Percentiles rank a stretch among this genome's conserved stretches.
These are phyloP conservation scores for Platyrinchus mystaceus DNA, from an alignment of 2,797 vertebrate species.

Conservation along the genomic window DNA sequence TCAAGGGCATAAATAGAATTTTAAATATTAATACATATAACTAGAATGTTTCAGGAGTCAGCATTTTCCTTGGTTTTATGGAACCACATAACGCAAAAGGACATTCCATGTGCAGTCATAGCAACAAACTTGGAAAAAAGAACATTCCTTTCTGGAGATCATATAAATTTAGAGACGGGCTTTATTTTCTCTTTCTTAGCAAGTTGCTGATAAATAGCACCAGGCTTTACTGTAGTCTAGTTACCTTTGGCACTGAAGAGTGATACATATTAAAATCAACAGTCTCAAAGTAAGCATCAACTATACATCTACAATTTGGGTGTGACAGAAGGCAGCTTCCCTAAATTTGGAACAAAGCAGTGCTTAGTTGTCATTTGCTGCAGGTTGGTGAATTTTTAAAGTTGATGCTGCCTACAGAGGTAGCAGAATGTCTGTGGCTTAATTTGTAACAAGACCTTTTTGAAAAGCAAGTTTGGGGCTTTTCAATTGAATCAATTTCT, in stretches of 20 bases:
- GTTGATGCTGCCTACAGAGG: background rate
- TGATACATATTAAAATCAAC: background rate
- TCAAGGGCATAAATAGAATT: background rate
- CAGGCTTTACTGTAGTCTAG: background rate
- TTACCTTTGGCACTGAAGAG: background rate
- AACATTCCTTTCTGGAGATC: background rate
- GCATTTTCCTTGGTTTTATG: background rate
- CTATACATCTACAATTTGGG: background rate
- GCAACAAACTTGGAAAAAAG: background rate
- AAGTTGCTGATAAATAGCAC: background rate
- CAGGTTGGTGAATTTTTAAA: background rate
- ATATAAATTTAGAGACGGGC: background rate
- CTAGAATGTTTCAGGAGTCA: background rate
- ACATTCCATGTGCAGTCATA: background rate
- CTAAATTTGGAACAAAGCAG: background rate
- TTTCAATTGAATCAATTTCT: background rate
- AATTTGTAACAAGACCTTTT: background rate
- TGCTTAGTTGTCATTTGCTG: background rate
- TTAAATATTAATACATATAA: background rate
- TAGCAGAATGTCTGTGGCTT: background rate
- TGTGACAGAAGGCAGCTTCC: background rate
- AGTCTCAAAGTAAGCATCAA: background rate
- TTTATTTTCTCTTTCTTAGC: background rate
- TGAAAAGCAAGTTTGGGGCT: background rate
- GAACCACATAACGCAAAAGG: background rate